phyloP scores from a whole-genome alignment of 2,113 vertebrate species.

The Phrynosoma blainvillii region DNA sequence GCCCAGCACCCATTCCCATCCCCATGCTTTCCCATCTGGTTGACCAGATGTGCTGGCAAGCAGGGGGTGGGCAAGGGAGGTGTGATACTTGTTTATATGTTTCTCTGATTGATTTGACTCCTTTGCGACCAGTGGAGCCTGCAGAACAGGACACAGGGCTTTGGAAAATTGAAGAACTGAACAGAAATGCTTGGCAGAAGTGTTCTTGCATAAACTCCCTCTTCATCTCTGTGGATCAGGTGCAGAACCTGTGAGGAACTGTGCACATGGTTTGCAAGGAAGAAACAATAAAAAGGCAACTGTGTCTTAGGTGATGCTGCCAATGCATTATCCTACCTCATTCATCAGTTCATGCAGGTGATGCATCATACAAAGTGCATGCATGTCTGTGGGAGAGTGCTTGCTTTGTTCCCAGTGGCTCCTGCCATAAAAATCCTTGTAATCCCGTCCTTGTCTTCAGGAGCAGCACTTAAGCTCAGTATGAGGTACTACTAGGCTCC shows the following conservation, averaged over 20 bases:
- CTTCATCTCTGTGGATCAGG: neutral
- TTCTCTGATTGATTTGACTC: conserved; percentile 25
- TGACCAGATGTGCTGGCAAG: conserved; percentile 50
- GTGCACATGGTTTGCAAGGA: neutral
- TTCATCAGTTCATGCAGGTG: neutral
- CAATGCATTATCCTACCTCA: neutral
- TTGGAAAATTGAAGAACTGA: neutral
- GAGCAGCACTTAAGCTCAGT: neutral
- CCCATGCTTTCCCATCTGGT: conserved; percentile 51
- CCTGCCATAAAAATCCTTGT: neutral
- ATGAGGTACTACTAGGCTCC: neutral
- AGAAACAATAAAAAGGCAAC: neutral
- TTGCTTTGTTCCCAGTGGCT: neutral
- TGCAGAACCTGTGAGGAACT: neutral
- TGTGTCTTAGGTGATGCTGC: neutral
- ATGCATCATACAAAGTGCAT: too few species aligned
- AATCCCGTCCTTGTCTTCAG: neutral
- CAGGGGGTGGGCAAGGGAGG: neutral
- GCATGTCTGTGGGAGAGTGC: neutral
- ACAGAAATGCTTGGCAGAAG: neutral
- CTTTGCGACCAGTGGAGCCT: neutral
- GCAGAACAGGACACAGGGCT: neutral
- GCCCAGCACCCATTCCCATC: conserved; percentile 13
- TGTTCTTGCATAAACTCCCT: neutral
- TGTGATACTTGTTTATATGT: neutral